Base-by-base conservation (phyloP, 2,888 invertebrate species). In the Andrena bicolor region DNA sequence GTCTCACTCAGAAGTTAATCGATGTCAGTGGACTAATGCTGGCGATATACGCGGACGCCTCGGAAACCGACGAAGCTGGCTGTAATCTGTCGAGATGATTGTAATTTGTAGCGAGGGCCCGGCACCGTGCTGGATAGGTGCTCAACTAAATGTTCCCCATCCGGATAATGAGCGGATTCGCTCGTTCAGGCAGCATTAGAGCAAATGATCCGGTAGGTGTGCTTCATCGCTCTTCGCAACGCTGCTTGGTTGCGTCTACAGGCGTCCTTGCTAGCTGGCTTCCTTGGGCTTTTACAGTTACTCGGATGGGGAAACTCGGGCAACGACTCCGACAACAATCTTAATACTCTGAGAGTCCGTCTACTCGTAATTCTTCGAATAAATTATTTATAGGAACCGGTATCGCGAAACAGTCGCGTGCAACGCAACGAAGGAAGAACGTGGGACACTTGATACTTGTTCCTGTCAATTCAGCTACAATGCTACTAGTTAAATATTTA, bases 81-180 rank as follows among this genome's bases (percentile, higher is more conserved):
- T 35, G 76, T 80, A 69, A 85, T 85, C 72, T 79, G 74, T 65
- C 78, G 58, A 41, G 82, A 84, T 82, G 82, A 84, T 88, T 76
- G 84, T 84, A 89, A 88, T 89, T 89, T 89, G 85, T 84, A 70
- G 75, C 70, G 41, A 23, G 71, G 80, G 51, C 65, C 83, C 76
- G 8, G 30, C 56, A 58, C 32, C 68, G 72, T 65, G 16, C 32
- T 61, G 66, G 72, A 74, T 83, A 83, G 83, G 82, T 84, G 84
- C 85, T 82, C 83, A 71, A 66, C 83, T 85, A 80, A 86, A 85
- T 83, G 86, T 84, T 86, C 66, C 82, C 73, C 83, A 74, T 84
- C 63, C 75, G 66, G 71, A 70, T 89, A 88, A 89, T 88, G 85
- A 89, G 84, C 81, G 88, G 85, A 86, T 84, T 82, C 78, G 63